phyloP scores from a whole-genome alignment of 2,888 invertebrate genomes.

The Drosophila pseudotakahashii region DNA sequence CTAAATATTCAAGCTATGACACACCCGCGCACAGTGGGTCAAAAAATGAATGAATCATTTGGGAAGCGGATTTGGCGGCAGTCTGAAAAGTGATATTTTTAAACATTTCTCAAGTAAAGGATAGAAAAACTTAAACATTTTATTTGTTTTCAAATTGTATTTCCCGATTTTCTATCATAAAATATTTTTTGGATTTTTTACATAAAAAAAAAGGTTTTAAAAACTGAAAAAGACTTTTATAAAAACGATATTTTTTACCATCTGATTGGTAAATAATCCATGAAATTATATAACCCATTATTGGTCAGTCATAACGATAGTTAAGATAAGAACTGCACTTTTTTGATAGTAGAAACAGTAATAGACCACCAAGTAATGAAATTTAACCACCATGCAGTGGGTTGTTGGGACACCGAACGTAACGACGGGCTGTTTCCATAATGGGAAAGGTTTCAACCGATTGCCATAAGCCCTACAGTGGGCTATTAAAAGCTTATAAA shows the following conservation, averaged over 20 bases:
- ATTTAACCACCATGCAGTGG: conserved; percentile 11
- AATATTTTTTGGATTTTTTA: too few relatives aligned
- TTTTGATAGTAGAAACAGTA: not conserved
- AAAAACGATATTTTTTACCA: not conserved
- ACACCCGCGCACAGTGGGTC: conserved; percentile 31
- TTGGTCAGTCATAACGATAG: not conserved
- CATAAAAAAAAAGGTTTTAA: too few relatives aligned
- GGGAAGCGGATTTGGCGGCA: too few relatives aligned
- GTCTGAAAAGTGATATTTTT: conserved; percentile 4
- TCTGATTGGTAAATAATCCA: not conserved
- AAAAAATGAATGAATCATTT: not conserved
- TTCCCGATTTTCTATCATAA: too few relatives aligned
- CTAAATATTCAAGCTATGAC: conserved; percentile 13
- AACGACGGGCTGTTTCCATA: not conserved
- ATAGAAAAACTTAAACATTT: not conserved
- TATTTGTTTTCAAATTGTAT: too few relatives aligned
- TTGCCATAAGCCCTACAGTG: too few relatives aligned
- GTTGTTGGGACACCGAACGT: not conserved
- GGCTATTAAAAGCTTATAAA: not conserved
- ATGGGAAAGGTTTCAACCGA: not conserved
- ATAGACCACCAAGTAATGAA: not conserved
- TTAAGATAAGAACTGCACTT: conserved; percentile 1
- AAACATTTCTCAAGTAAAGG: not conserved
- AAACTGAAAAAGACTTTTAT: too few relatives aligned
- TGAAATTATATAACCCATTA: not conserved